Base-by-base conservation (phyloP, 2,113 vertebrate species). In the Holacanthus passer region DNA sequence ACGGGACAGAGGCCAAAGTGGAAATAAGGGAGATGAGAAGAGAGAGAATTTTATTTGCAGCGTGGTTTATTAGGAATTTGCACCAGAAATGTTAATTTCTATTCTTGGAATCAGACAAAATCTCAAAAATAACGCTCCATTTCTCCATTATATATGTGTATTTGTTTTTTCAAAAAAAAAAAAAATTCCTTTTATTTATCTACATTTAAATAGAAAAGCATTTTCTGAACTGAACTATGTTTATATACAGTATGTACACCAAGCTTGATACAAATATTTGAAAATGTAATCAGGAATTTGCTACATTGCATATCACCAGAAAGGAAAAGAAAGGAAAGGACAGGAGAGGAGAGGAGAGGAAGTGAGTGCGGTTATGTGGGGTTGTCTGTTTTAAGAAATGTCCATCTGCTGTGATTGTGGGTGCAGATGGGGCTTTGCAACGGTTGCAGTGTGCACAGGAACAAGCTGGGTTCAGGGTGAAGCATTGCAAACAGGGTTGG, bases 251-350 rank as follows among this genome's bases (percentile, higher is more conserved):
- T n/a, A n/a, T n/a, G 39, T 43, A 14, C 45, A n/a, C 8, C n/a
- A 55, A 14, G 10, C 2, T 50, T 45, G 5, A 60, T 12, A 60
- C 3, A 39, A 14, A 58, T 39, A 55, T 55, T 59, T 58, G 10
- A 9, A 37, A 31, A 12, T 29, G 27, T 39, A 41, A 68, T 64
- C 32, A 81, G 73, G 32, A 80, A 77, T 68, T 32, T 53, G 52
- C 56, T 71, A 66, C 63, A 83, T 69, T 77, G 85, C 71, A 89
- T 55, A 80, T 85, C 74, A 79, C 78, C 64, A 65, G 67, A 83
- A 60, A 77, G 68, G 69, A 31, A 70, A 60, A 62, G 55, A 27
- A 58, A 82, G 68, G 73, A 82, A 50, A 67, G 35, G 50, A 41
- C 13, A 73, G 73, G 41, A 78, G 45, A 58, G 43, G 59, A 73